These are phyloP conservation scores for Sebastes nivosus DNA, from an alignment of 2,797 vertebrate species.

Conservation along the genomic window DNA sequence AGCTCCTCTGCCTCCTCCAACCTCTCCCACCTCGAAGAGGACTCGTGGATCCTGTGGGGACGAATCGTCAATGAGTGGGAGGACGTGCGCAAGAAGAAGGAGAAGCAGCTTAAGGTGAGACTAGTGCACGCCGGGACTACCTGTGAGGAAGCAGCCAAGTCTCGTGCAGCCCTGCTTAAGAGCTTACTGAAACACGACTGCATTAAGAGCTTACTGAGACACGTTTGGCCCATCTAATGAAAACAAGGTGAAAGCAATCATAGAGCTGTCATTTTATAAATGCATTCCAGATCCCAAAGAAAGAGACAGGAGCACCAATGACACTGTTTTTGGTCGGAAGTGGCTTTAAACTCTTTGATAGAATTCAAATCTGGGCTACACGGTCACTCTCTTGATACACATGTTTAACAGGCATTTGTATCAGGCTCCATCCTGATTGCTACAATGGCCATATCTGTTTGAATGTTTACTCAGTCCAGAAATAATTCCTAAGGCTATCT, in stretches of 20 bases:
- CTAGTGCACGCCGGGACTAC: not conserved
- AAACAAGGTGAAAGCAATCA: not conserved
- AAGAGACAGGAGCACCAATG: not conserved
- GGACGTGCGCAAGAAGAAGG: conserved; percentile 96
- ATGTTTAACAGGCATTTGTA: not conserved
- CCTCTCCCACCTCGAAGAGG: conserved; percentile 98
- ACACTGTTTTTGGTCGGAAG: not conserved
- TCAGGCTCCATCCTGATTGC: not conserved
- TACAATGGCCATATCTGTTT: conserved; percentile 28
- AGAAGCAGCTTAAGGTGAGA: conserved; percentile 96
- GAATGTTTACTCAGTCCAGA: conserved; percentile 35
- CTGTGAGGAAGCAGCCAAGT: not conserved
- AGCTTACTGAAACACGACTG: conserved; percentile 28
- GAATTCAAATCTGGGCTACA: not conserved
- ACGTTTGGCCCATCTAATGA: not conserved
- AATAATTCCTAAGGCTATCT: conserved; percentile 37
- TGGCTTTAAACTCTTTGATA: not conserved
- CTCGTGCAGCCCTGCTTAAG: conserved; percentile 32
- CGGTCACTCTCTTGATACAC: not conserved
- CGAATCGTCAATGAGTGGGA: conserved; percentile 99
- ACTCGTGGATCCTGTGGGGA: conserved; percentile 98
- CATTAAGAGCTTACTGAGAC: conserved; percentile 37
- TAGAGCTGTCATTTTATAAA: not conserved
- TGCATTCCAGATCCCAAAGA: not conserved
- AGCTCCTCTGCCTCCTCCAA: conserved; percentile 99